Evolutionary conservation across 2,113 vertebrate species (phyloP).

Genomic region (Piaya cayana): DNA sequence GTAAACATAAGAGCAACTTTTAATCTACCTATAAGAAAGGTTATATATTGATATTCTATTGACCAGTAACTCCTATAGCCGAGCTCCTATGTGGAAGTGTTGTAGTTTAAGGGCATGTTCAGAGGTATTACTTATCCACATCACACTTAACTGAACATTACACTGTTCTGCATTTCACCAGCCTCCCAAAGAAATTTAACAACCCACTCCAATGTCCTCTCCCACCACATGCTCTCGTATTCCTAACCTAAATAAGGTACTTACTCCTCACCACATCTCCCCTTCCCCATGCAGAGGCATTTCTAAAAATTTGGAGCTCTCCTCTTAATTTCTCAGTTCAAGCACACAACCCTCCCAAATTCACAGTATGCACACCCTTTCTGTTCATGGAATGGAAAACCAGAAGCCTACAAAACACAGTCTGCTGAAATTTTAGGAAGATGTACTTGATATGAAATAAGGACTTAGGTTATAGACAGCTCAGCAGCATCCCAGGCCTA

Average conservation of each 20-base stretch:
- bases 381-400: neutral
- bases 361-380: neutral
- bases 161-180: neutral
- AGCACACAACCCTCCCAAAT: neutral
- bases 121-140: neutral
- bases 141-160: neutral
- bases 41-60: neutral
- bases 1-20: neutral
- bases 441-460: neutral
- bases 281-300: fast-evolving
- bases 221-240: neutral
- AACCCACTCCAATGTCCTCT: neutral
- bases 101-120: neutral
- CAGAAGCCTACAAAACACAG: neutral
- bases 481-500: neutral
- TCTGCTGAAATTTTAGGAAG: neutral
- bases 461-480: neutral
- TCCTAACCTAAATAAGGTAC: neutral
- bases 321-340: neutral
- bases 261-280: neutral
- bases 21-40: neutral
- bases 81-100: neutral
- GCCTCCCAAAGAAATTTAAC: neutral
- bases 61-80: neutral
- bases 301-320: neutral